phyloP scores from a whole-genome alignment of 2,113 vertebrate genomes.

The Rhinogobius similis region DNA sequence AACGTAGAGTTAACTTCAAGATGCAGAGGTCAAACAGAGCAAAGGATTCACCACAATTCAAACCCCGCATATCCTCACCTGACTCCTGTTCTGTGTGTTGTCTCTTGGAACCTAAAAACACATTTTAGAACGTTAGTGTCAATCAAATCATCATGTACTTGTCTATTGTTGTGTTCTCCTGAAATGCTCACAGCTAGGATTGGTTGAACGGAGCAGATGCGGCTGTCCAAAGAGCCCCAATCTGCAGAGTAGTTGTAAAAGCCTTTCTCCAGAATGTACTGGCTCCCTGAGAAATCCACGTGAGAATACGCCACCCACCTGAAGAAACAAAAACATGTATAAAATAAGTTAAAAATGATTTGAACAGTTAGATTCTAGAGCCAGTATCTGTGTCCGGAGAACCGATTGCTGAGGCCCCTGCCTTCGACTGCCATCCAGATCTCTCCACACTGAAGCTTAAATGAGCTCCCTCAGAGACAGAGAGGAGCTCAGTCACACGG shows the following conservation, averaged over 20 bases:
- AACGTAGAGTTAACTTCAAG: background rate
- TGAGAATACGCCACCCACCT: constrained; percentile 94
- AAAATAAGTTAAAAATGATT: too few species aligned
- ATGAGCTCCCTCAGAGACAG: too few species aligned
- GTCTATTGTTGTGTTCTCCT: background rate
- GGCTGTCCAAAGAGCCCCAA: constrained; percentile 84
- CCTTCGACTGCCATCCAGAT: too few species aligned
- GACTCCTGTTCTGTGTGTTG: constrained; percentile 18
- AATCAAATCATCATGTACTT: background rate
- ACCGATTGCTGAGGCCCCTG: too few species aligned
- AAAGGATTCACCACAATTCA: background rate
- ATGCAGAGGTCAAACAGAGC: background rate
- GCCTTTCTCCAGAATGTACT: constrained; percentile 94
- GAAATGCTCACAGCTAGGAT: constrained; percentile 82
- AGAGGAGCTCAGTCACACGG: too few species aligned
- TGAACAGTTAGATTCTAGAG: too few species aligned
- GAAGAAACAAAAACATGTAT: background rate
- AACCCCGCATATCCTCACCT: constrained; percentile 59
- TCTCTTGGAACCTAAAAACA: constrained; percentile 66
- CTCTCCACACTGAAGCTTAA: too few species aligned
- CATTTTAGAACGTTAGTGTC: background rate
- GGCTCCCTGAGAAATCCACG: constrained; percentile 89
- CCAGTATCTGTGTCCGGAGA: too few species aligned
- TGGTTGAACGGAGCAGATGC: constrained; percentile 88
- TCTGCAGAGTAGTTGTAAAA: constrained; percentile 89